Evolutionary conservation across 2,113 vertebrate genomes (phyloP), one percentile per base, ranked within the genome.

Genomic region (Ictalurus punctatus): DNA sequence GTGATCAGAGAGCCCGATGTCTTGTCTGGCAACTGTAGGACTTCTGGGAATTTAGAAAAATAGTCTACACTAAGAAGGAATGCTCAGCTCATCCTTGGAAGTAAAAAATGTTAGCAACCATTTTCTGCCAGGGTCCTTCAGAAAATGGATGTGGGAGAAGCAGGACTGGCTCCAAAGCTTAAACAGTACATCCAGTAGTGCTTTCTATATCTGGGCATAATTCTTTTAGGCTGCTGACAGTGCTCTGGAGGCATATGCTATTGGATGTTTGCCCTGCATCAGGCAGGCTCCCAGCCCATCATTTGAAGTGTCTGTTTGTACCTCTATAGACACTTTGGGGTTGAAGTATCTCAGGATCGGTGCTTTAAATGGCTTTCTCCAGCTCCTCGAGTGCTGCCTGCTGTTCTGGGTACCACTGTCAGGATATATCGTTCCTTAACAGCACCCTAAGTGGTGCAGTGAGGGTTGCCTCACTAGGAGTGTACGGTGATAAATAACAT

Each of bases 41-140:
- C 86, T 67, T 91, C 88, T 40, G 61, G 88, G 27, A 85, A 89
- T 80, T 89, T 91, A 6, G 73, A 91, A 6, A 85, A 87, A 83
- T 90, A 89, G n/a, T 90, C 84, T 37, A 87, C 85, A 37, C 73
- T 89, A 3, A 91, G 44, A 1, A 84, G 73, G 13, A 84, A 84
- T 9, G 86, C 23, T 30, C 40, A 16, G n/a, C 40, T 44, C 40
- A 44, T 23, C 86, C 80, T 2, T 76, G 37, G 2, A 76, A 23
- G 1, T 76, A 0, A 44, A 44, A 44, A 23, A 76, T 10, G 6
- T 34, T n/a, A 30, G 27, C 67, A 69, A n/a, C 67, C 12, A 69
- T 30, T 6, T 69, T 69, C n/a, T 69, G 37, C 37, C 73, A 76
- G 19, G 73, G 73, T 23, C 5, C 6, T 1, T 76, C 37, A 9